A percentile compares a stretch with the other conserved stretches of the same genome.
phyloP scores from a whole-genome alignment of 2,888 invertebrate species.

The Priocnemis perturbator region DNA sequence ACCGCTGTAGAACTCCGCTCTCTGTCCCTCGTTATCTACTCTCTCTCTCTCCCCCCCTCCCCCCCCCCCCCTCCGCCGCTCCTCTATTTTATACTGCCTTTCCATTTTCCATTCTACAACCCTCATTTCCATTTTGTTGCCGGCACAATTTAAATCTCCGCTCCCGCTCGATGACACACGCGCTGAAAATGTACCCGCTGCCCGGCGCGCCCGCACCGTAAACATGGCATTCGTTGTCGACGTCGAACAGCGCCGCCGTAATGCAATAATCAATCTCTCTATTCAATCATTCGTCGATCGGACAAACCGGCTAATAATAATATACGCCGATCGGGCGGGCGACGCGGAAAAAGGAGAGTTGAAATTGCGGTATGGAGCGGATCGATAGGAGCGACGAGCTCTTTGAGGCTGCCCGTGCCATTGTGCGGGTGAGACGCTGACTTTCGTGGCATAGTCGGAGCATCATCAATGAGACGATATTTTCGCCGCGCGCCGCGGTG shows the following conservation, averaged over 20 bases:
- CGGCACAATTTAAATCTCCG: slow-evolving; percentile 60
- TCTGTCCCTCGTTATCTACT: slow-evolving; percentile 14
- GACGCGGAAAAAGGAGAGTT: not conserved
- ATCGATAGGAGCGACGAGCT: not conserved
- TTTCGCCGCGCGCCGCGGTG: slow-evolving; percentile 4
- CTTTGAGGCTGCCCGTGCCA: too few species aligned
- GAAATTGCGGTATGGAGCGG: not conserved
- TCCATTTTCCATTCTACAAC: slow-evolving; percentile 65
- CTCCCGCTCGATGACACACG: slow-evolving; percentile 54
- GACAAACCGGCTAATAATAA: too few species aligned
- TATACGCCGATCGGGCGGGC: not conserved
- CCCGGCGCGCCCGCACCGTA: not conserved
- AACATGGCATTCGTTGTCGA: slow-evolving; percentile 29
- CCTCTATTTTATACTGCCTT: slow-evolving; percentile 59
- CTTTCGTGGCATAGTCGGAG: not conserved
- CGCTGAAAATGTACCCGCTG: not conserved
- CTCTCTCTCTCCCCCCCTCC: not conserved
- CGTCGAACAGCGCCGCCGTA: not conserved
- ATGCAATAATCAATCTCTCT: not conserved
- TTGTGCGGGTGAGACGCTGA: too few species aligned
- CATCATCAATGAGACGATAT: slow-evolving; percentile 34
- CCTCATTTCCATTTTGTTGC: slow-evolving; percentile 66
- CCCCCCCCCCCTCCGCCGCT: slow-evolving; percentile 10
- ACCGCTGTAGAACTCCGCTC: slow-evolving; percentile 36
- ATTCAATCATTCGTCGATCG: too few species aligned